A percentile compares a stretch with the other conserved stretches of the same genome.
phyloP scores from a whole-genome alignment of 2,888 invertebrate species.

The Ochropacha duplaris region DNA sequence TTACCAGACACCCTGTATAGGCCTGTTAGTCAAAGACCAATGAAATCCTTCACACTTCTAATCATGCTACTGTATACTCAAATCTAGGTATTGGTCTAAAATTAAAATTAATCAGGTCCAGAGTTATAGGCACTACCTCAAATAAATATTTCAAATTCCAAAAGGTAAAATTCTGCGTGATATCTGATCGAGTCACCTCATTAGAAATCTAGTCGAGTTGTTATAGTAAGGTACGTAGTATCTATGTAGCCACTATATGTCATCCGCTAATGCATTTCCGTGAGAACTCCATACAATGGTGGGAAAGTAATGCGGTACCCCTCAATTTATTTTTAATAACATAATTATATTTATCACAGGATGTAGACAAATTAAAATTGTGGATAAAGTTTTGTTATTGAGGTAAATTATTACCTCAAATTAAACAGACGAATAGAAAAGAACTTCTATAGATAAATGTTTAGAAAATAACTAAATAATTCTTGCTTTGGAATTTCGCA shows the following conservation, averaged over 20 bases:
- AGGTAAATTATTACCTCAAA: background rate
- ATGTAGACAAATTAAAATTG: background rate
- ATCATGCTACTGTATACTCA: no score
- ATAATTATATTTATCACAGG: background rate
- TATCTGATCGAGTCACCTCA: background rate
- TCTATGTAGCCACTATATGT: constrained; percentile 28
- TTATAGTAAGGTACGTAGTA: constrained; percentile 22
- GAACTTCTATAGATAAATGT: no score
- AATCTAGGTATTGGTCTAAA: no score
- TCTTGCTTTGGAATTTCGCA: no score
- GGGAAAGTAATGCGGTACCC: constrained; percentile 20
- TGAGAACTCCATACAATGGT: constrained; percentile 42
- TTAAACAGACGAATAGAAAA: no score
- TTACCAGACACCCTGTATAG: no score
- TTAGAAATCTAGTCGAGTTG: background rate
- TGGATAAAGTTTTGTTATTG: background rate
- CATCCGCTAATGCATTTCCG: constrained; percentile 40
- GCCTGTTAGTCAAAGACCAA: no score
- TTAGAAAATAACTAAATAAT: no score
- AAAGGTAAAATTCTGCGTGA: background rate
- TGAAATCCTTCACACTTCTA: no score
- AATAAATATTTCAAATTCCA: background rate
- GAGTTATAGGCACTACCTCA: no score
- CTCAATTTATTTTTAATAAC: background rate
- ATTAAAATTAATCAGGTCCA: no score